Conservation (phyloP, 1,140 invertebrate species). For the Zaprionus taronus region DNA sequence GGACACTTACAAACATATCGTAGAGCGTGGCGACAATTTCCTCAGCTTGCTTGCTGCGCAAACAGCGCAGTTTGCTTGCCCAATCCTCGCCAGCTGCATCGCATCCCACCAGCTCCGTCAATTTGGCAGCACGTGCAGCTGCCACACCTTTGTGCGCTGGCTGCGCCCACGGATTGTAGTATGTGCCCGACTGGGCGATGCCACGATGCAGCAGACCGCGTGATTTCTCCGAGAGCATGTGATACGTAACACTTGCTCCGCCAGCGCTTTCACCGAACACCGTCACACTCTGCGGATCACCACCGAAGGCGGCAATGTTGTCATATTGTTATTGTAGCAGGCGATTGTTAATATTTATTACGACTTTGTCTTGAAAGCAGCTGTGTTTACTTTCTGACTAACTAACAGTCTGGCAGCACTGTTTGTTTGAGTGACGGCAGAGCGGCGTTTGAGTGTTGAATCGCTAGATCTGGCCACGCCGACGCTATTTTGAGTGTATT, state of each 20-base stretch:
- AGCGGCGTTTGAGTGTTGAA: neutral
- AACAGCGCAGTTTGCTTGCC: conserved; percentile 86
- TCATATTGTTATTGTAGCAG: conserved; percentile 45
- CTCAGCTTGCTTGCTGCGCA: conserved; percentile 86
- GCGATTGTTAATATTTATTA: neutral
- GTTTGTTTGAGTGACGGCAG: neutral
- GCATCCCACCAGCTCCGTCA: conserved; percentile 88
- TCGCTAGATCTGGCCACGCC: neutral
- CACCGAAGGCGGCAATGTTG: conserved; percentile 88
- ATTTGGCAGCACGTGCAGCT: conserved; percentile 86
- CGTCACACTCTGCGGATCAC: conserved; percentile 87
- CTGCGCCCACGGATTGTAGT: conserved; percentile 91
- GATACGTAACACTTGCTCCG: conserved; percentile 88
- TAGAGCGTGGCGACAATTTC: conserved; percentile 88
- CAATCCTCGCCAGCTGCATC: conserved; percentile 70
- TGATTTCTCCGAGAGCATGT: conserved; percentile 89
- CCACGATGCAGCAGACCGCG: conserved; percentile 89
- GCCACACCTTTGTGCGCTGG: conserved; percentile 87
- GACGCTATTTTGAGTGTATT: too few relatives aligned
- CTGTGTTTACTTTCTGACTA: neutral
- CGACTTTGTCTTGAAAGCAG: neutral
- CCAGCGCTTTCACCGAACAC: conserved; percentile 91
- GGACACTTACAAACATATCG: conserved; percentile 85
- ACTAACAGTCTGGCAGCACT: neutral
- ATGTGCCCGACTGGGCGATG: conserved; percentile 92